Evolutionary conservation across 2,888 invertebrate genomes (phyloP).

Genomic region (Platycnemis pennipes): DNA sequence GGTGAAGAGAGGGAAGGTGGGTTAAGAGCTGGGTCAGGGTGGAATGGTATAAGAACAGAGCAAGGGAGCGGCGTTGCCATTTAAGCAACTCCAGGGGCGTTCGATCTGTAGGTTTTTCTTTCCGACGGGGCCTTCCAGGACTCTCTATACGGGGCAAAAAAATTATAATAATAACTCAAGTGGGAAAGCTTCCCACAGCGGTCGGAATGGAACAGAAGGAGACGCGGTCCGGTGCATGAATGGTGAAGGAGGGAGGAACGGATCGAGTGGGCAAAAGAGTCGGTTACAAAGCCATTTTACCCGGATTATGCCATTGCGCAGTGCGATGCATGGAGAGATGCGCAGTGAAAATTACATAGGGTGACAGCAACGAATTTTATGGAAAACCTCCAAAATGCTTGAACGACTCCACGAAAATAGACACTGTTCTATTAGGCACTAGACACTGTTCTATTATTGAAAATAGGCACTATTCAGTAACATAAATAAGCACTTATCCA

Average conservation of each 20-base stretch:
- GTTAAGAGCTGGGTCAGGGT: background rate
- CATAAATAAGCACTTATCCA: no score
- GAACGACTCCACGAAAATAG: no score
- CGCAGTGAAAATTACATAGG: no score
- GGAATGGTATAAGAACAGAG: background rate
- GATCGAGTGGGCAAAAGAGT: background rate
- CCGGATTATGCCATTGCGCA: no score
- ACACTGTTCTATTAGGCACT: no score
- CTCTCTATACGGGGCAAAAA: background rate
- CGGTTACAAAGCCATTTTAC: no score
- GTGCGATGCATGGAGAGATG: no score
- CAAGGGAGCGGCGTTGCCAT: background rate
- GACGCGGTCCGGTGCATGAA: background rate
- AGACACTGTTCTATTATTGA: no score
- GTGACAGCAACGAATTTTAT: no score
- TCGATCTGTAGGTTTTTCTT: background rate
- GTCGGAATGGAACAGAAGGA: background rate
- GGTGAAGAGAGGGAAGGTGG: background rate
- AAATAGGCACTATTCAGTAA: no score
- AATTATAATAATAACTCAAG: background rate
- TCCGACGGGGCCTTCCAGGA: background rate
- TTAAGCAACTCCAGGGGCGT: background rate
- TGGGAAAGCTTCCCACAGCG: background rate
- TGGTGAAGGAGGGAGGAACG: background rate
- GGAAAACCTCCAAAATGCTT: no score